Conservation (phyloP, 2,888 invertebrate species). For the Drosophila birchii region DNA sequence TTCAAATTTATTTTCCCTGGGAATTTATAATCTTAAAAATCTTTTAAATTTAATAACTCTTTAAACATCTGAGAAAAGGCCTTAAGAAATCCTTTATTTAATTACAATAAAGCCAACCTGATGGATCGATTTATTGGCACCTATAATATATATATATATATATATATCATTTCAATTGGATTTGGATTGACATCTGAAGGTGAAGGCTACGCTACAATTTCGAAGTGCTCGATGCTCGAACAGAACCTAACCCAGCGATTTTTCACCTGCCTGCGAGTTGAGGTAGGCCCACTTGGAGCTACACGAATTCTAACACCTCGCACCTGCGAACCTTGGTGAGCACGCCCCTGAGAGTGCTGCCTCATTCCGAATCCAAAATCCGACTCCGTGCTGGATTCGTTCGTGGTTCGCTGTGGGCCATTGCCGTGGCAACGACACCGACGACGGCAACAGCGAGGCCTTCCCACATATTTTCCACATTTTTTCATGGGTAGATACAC, state of each 20-base stretch:
- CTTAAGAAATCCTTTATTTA: not conserved
- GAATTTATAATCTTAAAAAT: too few relatives aligned
- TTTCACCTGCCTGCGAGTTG: slow-evolving; percentile 33
- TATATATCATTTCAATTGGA: not conserved
- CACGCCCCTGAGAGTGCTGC: slow-evolving; percentile 62
- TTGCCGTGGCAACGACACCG: slow-evolving; percentile 70
- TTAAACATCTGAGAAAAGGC: not conserved
- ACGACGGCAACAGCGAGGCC: slow-evolving; percentile 6
- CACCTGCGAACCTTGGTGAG: slow-evolving; percentile 65
- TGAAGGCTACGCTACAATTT: slow-evolving; percentile 10
- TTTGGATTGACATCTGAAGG: slow-evolving; percentile 13
- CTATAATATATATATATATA: not conserved
- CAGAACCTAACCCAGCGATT: slow-evolving; percentile 13
- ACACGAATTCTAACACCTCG: slow-evolving; percentile 73
- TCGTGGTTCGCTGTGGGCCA: slow-evolving; percentile 65
- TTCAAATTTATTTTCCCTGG: too few relatives aligned
- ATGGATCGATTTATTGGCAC: slow-evolving; percentile 2
- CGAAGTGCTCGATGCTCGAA: not conserved
- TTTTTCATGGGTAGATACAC: slow-evolving; percentile 48
- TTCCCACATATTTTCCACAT: slow-evolving; percentile 53
- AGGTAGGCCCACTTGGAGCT: slow-evolving; percentile 42
- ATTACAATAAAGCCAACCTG: not conserved
- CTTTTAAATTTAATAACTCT: not conserved
- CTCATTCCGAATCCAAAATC: slow-evolving; percentile 31
- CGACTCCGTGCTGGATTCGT: slow-evolving; percentile 44